Conservation (phyloP, 2,113 vertebrate genomes). For the Tachysurus vachellii region DNA sequence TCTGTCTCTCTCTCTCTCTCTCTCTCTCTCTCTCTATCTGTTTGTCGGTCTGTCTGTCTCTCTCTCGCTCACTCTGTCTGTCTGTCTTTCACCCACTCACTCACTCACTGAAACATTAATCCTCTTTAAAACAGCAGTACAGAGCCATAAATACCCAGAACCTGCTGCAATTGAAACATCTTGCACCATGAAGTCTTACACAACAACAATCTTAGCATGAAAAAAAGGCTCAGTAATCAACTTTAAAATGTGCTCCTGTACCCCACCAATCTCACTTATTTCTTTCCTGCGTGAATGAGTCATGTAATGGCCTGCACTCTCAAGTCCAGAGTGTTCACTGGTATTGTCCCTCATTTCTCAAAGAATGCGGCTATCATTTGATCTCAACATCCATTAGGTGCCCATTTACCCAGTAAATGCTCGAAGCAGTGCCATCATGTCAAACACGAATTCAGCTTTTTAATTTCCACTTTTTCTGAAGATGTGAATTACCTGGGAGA, state of each 20-base stretch:
- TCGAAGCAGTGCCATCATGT: constrained; percentile 13
- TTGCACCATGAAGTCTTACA: constrained; percentile 4
- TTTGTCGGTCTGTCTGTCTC: too few relatives aligned
- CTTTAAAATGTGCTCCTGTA: constrained; percentile 19
- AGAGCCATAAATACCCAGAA: not conserved
- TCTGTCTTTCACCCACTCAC: too few relatives aligned
- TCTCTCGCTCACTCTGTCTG: too few relatives aligned
- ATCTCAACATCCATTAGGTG: constrained; percentile 46
- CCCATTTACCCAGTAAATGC: constrained; percentile 40
- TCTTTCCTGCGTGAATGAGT: constrained; percentile 64
- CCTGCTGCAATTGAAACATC: not conserved
- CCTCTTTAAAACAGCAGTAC: not conserved
- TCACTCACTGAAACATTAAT: not conserved
- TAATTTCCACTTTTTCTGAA: constrained; percentile 1
- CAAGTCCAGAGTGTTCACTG: constrained; percentile 25
- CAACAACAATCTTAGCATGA: constrained; percentile 14
- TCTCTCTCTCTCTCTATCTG: too few relatives aligned
- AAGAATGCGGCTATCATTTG: constrained; percentile 36
- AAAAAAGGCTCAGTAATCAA: constrained; percentile 41
- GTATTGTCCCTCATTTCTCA: constrained; percentile 34
- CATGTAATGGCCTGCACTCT: constrained; percentile 59
- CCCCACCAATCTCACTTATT: constrained; percentile 6
- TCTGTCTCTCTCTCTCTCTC: not conserved
- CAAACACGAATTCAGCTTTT: constrained; percentile 25
- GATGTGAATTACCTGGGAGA: not conserved